phyloP scores from a whole-genome alignment of 1,140 invertebrate genomes.

The Lanistes nyassanus region DNA sequence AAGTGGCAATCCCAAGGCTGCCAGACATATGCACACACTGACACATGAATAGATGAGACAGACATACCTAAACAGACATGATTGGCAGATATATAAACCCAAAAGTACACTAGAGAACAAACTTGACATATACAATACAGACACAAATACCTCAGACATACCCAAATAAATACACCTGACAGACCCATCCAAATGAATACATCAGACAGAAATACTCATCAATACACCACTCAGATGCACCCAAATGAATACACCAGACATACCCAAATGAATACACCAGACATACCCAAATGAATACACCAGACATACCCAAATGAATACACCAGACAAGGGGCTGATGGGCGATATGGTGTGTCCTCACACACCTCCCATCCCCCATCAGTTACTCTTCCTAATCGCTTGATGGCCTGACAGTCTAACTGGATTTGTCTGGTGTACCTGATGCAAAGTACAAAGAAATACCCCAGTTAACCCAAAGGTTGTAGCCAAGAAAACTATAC shows the following conservation, averaged over 20 bases:
- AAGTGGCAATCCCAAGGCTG: too few species aligned
- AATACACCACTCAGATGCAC: background rate
- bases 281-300: constrained; percentile 49
- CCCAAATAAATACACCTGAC: background rate
- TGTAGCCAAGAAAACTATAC: background rate
- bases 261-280: background rate
- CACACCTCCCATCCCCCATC: constrained; percentile 56
- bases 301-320: constrained; percentile 45
- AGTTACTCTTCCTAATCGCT: constrained; percentile 40
- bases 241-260: background rate
- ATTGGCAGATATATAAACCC: too few species aligned
- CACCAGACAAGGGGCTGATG: constrained; percentile 36
- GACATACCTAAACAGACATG: too few species aligned
- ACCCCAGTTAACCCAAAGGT: background rate
- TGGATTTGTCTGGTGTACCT: constrained; percentile 43
- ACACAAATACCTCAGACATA: background rate
- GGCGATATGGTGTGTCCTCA: constrained; percentile 31
- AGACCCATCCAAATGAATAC: background rate
- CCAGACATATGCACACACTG: too few species aligned
- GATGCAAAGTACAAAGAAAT: constrained; percentile 7
- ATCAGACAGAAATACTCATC: background rate
- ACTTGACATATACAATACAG: background rate
- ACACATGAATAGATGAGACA: too few species aligned
- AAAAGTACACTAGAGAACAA: background rate
- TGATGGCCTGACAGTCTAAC: constrained; percentile 34